phyloP scores from a whole-genome alignment of 2,888 invertebrate species.

The Apotomis turbidana region DNA sequence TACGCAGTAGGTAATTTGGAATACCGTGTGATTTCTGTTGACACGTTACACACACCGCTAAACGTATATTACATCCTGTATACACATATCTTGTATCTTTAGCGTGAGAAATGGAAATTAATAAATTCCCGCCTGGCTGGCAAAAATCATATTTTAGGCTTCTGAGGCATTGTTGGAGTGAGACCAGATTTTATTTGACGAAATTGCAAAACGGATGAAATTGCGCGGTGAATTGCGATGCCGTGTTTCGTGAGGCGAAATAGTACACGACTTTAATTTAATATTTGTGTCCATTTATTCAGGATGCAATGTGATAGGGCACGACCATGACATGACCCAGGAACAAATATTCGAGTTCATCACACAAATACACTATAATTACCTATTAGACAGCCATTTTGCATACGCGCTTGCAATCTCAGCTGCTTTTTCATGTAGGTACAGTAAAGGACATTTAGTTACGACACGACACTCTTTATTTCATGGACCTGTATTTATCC shows the following conservation, averaged over 20 bases:
- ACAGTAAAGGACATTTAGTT: too few relatives aligned
- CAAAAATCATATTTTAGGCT: conserved; percentile 5
- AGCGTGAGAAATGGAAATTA: conserved; percentile 32
- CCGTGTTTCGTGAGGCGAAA: neutral
- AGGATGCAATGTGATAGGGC: too few relatives aligned
- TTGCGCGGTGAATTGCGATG: neutral
- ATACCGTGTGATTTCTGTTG: conserved; percentile 21
- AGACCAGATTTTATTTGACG: conserved; percentile 18
- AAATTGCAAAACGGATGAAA: neutral
- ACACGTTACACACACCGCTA: neutral
- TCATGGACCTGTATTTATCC: too few relatives aligned
- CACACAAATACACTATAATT: too few relatives aligned
- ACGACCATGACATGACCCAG: too few relatives aligned
- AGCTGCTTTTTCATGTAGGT: too few relatives aligned
- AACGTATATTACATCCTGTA: neutral
- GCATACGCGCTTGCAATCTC: too few relatives aligned
- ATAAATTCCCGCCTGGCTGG: conserved; percentile 13
- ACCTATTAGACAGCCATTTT: too few relatives aligned
- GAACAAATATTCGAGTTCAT: too few relatives aligned
- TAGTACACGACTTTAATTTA: neutral
- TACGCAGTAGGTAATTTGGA: conserved; percentile 12
- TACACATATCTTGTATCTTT: conserved; percentile 7
- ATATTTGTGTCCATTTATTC: too few relatives aligned
- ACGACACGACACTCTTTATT: too few relatives aligned
- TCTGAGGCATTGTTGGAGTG: neutral